Percentiles rank a stretch among this genome's conserved stretches.
Conservation (phyloP, 2,888 invertebrate species). For the Argyresthia goedartella region DNA sequence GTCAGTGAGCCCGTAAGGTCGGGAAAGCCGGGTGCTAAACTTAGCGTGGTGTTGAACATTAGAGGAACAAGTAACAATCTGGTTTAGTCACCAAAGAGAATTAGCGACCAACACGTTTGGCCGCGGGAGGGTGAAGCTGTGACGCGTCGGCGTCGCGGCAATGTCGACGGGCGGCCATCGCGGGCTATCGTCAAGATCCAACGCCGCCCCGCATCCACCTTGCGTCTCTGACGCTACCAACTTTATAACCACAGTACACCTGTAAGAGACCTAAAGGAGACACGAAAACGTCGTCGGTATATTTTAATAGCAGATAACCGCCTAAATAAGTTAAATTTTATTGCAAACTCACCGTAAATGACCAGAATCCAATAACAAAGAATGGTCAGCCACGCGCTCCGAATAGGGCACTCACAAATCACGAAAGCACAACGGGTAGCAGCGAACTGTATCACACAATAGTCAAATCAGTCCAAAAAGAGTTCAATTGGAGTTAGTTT, state of each 20-base stretch:
- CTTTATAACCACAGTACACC: slow-evolving; percentile 24
- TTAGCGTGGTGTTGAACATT: neutral
- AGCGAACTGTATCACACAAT: slow-evolving; percentile 42
- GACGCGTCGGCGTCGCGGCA: slow-evolving; percentile 54
- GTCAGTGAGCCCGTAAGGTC: slow-evolving; percentile 18
- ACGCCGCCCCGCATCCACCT: slow-evolving; percentile 35
- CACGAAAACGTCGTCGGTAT: slow-evolving; percentile 16
- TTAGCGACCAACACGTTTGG: neutral
- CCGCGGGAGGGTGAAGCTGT: slow-evolving; percentile 27
- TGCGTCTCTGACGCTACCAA: slow-evolving; percentile 51
- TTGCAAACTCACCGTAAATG: slow-evolving; percentile 57
- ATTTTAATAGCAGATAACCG: slow-evolving; percentile 9
- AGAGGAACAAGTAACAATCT: neutral
- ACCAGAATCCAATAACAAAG: slow-evolving; percentile 68
- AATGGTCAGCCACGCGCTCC: slow-evolving; percentile 70
- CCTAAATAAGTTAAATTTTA: slow-evolving; percentile 13
- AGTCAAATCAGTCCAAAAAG: slow-evolving; percentile 42
- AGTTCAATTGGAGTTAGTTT: slow-evolving; percentile 49
- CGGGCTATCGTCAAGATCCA: slow-evolving; percentile 34
- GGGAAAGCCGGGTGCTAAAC: slow-evolving; percentile 13
- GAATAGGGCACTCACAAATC: slow-evolving; percentile 65
- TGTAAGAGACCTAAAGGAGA: slow-evolving; percentile 10
- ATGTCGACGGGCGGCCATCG: slow-evolving; percentile 43
- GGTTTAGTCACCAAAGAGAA: too few species aligned
- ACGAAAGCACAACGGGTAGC: slow-evolving; percentile 58